Base-by-base conservation (phyloP, 2,113 vertebrate species). In the Onychorhynchus coronatus region DNA sequence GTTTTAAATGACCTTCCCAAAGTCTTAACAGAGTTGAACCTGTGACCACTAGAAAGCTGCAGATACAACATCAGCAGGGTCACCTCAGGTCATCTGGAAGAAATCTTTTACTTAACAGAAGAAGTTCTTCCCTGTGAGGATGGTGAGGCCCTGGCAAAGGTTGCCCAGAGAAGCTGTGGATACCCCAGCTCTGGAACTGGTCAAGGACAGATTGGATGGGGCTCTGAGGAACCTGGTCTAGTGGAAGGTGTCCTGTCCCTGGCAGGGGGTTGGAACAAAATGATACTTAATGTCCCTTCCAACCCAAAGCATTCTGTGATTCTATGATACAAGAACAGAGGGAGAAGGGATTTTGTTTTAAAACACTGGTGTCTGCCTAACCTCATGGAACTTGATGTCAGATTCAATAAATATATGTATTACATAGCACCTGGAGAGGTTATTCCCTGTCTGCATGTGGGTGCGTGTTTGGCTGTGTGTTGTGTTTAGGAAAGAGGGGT, bases 151-250 rank as follows among this genome's bases (percentile, higher is more conserved):
- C 68, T 59, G 86, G 77, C 44, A 28, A 52, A 74, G 75, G 35
- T 25, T 72, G 20, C 41, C n/a, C 58, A 63, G 44, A 66, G 68
- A 0, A 46, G 70, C 37, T 75, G 61, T 2, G 68, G 77, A 19
- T 89, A 61, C 37, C 53, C 28, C 46, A 82, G 25, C 70, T 24
- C 78, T 82, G 70, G 62, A 0, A 75, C 1, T 75, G 28, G 0
- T 30, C 70, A 17, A 75, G 46, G 7, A 39, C 28, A 47, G 53
- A 62, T 0, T 82, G 78, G 70, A 46, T 0, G 0, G 39, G 20
- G 77, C 3, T 82, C 3, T 62, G 53, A 68, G 30, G 20, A 7
- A 0, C 70, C 24, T 75, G 78, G 28, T 12, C 14, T 1, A 8
- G 14, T 61, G 62, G 20, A 2, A 89, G 23, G 11, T 65, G 24